phyloP scores from a whole-genome alignment of 2,113 vertebrate genomes.

The Rallus limicola region DNA sequence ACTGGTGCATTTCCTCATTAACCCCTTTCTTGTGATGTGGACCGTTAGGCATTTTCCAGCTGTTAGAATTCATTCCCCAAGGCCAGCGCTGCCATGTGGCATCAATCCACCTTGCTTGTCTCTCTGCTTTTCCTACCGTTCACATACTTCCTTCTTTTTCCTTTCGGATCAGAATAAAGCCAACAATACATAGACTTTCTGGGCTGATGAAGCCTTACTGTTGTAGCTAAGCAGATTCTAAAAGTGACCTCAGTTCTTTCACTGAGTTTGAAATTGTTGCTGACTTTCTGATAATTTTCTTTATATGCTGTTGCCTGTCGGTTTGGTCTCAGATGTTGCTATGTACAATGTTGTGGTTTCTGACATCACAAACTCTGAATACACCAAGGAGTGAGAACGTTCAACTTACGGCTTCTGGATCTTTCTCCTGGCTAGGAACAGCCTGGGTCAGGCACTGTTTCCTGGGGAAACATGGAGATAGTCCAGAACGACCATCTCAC shows the following conservation, averaged over 20 bases:
- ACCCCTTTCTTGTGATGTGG: neutral
- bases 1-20: neutral
- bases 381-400: neutral
- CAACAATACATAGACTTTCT: neutral
- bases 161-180: neutral
- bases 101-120: neutral
- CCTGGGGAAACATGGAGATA: neutral
- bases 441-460: neutral
- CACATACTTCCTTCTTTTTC: neutral
- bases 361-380: neutral
- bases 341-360: neutral
- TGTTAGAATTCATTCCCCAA: neutral
- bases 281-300: neutral
- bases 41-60: neutral
- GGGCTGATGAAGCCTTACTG: neutral
- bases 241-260: neutral
- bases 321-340: neutral
- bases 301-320: neutral
- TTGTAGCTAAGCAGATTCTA: neutral
- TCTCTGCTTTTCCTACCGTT: neutral
- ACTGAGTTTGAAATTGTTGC: neutral
- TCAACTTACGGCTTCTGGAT: neutral
- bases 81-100: neutral
- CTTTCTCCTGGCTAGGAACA: neutral
- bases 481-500: accelerated